A percentile compares a stretch with the other conserved stretches of the same genome.
These are phyloP conservation scores for Ormia ochracea DNA, from an alignment of 2,888 invertebrate species.

Conservation along the genomic window DNA sequence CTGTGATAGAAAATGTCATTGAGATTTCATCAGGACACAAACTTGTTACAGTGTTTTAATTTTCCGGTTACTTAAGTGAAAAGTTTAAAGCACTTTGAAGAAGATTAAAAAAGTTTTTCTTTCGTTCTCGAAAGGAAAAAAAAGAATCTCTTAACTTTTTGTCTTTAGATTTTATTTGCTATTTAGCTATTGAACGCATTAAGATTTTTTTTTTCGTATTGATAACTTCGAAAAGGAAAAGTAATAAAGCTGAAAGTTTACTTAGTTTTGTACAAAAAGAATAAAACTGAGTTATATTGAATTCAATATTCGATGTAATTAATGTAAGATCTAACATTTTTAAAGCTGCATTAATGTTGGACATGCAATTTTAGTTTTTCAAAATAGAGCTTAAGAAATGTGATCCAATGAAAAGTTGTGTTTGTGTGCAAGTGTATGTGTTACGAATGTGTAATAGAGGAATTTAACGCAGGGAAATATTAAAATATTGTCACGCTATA, in stretches of 20 bases:
- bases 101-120: slow-evolving; percentile 60
- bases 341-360: not conserved
- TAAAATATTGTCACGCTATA: too few relatives aligned
- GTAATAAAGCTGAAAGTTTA: not conserved
- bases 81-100: slow-evolving; percentile 56
- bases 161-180: slow-evolving; percentile 25
- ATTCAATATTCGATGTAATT: slow-evolving; percentile 28
- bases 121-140: not conserved
- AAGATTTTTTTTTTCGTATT: slow-evolving; percentile 35
- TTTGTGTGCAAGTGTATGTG: too few relatives aligned
- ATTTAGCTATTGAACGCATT: slow-evolving; percentile 38
- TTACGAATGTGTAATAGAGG: too few relatives aligned
- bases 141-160: slow-evolving; percentile 7
- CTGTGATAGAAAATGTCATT: slow-evolving; percentile 54
- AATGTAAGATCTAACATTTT: slow-evolving; percentile 9
- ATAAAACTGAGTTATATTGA: not conserved
- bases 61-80: slow-evolving; percentile 59
- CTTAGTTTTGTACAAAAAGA: not conserved
- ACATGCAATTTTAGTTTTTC: not conserved
- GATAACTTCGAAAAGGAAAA: slow-evolving; percentile 26
- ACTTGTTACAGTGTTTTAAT: slow-evolving; percentile 60
- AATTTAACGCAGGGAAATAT: too few relatives aligned
- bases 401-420: too few relatives aligned
- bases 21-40: slow-evolving; percentile 41
- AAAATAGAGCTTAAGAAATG: not conserved